These are phyloP conservation scores for Dolichomitus sp. DNA, from an alignment of 2,888 invertebrate species.

Conservation along the genomic window DNA sequence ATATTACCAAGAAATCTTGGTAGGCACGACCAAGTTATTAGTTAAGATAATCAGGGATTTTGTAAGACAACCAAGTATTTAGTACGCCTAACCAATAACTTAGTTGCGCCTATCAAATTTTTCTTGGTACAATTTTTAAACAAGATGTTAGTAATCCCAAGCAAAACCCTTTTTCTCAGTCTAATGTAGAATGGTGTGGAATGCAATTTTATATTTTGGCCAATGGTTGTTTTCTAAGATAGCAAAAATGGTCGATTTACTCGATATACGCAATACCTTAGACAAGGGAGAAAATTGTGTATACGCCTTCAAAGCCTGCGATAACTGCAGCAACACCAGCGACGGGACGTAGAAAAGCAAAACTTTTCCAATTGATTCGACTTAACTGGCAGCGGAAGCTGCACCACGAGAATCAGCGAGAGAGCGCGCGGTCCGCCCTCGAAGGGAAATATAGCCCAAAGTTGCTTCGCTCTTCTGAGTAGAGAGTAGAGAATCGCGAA, in stretches of 20 bases:
- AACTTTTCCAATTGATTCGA: conserved; percentile 82
- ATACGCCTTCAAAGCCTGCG: conserved; percentile 9
- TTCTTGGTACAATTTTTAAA: no score
- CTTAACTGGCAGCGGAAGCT: conserved; percentile 76
- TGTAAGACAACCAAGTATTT: no score
- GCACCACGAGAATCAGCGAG: conserved; percentile 58
- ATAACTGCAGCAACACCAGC: conserved; percentile 25
- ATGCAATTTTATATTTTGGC: no score
- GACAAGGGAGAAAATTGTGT: conserved; percentile 13
- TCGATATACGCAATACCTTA: background rate
- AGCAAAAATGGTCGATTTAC: background rate
- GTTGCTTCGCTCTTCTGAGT: conserved; percentile 47
- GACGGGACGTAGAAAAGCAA: conserved; percentile 44
- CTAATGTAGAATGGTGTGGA: background rate
- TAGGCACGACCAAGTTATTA: no score
- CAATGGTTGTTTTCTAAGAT: background rate
- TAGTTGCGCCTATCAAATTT: no score
- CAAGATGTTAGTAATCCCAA: no score
- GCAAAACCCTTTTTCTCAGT: no score
- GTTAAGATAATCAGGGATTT: no score
- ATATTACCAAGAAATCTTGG: no score
- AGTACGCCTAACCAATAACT: no score
- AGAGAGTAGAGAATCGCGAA: conserved; percentile 33
- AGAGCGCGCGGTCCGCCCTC: conserved; percentile 22
- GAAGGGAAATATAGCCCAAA: conserved; percentile 53